phyloP scores from a whole-genome alignment of 1,140 invertebrate genomes.

The Centruroides sculpturatus region DNA sequence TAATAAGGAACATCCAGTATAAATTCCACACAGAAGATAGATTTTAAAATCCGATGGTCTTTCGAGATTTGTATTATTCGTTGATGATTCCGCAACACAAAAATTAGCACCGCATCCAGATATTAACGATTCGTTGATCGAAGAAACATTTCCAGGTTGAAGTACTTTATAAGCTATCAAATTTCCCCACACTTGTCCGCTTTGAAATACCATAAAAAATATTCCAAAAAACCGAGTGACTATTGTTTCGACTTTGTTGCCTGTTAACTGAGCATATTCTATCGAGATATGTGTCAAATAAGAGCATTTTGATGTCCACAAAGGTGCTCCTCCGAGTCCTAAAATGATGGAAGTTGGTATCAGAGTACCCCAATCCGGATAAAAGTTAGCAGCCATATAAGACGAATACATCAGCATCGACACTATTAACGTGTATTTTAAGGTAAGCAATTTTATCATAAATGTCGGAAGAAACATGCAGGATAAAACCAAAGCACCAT shows the following conservation, averaged over 20 bases:
- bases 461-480: conserved; percentile 86
- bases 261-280: conserved; percentile 38
- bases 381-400: conserved; percentile 87
- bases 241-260: conserved; percentile 63
- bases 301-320: conserved; percentile 92
- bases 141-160: conserved; percentile 21
- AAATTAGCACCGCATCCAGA: conserved; percentile 10
- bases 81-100: conserved; percentile 1
- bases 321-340: conserved; percentile 79
- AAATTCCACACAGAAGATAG: conserved; percentile 74
- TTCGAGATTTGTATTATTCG: conserved; percentile 35
- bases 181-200: conserved; percentile 88
- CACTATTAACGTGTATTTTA: conserved; percentile 85
- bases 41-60: conserved; percentile 66
- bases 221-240: conserved; percentile 93
- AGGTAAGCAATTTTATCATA: conserved; percentile 72
- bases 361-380: conserved; percentile 72
- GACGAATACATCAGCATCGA: conserved; percentile 84
- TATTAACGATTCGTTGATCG: conserved; percentile 6
- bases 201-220: conserved; percentile 95
- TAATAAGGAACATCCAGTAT: conserved; percentile 65
- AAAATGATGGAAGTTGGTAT: conserved; percentile 75
- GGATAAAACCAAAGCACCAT: conserved; percentile 72
- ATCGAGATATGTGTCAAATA: conserved; percentile 86
- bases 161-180: conserved; percentile 57